Evolutionary conservation across 2,113 vertebrate genomes (phyloP), one percentile per base, ranked within the genome.

Genomic region (Tringa solitaria): DNA sequence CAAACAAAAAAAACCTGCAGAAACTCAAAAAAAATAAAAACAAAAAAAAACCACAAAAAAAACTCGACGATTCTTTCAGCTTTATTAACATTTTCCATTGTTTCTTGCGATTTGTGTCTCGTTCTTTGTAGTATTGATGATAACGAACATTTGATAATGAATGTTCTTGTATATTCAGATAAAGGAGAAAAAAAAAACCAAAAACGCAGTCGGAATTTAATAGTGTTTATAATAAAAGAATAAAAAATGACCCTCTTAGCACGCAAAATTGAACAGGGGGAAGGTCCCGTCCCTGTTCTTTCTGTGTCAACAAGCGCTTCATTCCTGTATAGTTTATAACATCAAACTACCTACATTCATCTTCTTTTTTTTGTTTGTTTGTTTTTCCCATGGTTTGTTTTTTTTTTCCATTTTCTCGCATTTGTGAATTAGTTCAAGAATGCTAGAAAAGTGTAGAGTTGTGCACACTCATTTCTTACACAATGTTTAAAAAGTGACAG

Each of bases 351-450:
- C 98, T 98, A 97, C 97, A 95, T 98, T 95, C 94, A 94, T 97
- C 95, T 86, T 97, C 43, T 86, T 97, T 96, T 95, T 80, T 95
- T 97, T 92, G 95, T 96, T 94, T 76, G 20, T 37, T 87, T 69
- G n/a, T 37, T 90, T 95, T 94, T 73, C 57, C 64, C 76, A 60
- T 87, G 37, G 68, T 84, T 84, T 43, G 20, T 30, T 64, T 41
- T 41, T 41, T 64, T 64, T n/a, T 30, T 51, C 98, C 96, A 96
- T 97, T 98, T 98, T 97, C 98, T 98, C 41, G 97, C 98, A 98
- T 99, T 98, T 99, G 99, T 99, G 98, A 98, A 98, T 99, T 99
- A 98, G 98, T 98, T 98, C 98, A 98, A 98, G 98, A 98, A 99
- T 98, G 98, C 98, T 99, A 98, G 98, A 98, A 97, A 98, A 98